phyloP scores from a whole-genome alignment of 2,888 invertebrate species.

The Leptinotarsa tumamoca region DNA sequence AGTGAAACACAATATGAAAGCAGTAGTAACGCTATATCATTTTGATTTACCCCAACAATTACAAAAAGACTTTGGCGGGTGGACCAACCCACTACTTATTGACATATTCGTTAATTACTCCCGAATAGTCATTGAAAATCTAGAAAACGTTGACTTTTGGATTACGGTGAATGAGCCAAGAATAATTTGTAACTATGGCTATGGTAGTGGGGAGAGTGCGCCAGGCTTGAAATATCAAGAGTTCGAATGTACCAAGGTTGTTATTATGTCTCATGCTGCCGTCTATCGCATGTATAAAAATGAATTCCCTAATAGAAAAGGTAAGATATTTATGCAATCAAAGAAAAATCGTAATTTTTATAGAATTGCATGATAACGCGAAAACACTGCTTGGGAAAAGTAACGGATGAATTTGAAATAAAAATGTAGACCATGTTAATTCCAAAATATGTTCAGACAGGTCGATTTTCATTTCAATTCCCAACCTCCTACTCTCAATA shows the following conservation, averaged over 20 bases:
- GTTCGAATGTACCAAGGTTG: conserved; percentile 74
- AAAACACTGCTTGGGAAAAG: no score
- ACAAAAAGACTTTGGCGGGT: conserved; percentile 70
- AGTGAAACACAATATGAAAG: conserved; percentile 67
- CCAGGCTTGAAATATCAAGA: conserved; percentile 70
- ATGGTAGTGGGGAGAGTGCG: conserved; percentile 69
- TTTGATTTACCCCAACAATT: conserved; percentile 70
- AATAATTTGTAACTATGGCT: conserved; percentile 63
- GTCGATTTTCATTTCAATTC: no score
- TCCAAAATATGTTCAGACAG: no score
- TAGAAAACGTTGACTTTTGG: conserved; percentile 65
- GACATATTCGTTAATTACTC: conserved; percentile 73
- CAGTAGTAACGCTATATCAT: conserved; percentile 68
- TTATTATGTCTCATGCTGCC: conserved; percentile 76
- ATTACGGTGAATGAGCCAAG: conserved; percentile 77
- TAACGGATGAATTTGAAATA: no score
- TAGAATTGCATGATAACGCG: not conserved
- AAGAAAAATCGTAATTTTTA: no score
- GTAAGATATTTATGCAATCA: conserved; percentile 39
- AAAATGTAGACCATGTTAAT: no score
- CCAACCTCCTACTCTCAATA: no score
- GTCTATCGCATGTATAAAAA: conserved; percentile 74
- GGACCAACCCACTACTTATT: conserved; percentile 72
- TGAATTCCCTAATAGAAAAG: conserved; percentile 66
- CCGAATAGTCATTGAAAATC: conserved; percentile 67